phyloP scores from a whole-genome alignment of 2,113 vertebrate species.

The Catagonus wagneri region DNA sequence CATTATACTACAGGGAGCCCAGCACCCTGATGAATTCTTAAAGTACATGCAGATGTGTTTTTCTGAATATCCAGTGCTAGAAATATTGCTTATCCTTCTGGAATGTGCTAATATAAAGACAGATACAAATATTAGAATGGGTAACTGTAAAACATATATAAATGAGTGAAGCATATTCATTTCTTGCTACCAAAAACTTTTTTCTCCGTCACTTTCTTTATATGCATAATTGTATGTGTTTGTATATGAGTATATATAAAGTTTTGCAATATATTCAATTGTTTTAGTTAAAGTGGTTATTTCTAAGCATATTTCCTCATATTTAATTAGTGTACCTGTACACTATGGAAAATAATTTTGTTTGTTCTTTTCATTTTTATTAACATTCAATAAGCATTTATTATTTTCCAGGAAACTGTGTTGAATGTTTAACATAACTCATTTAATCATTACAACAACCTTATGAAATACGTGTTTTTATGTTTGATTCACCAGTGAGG shows the following conservation, averaged over 20 bases:
- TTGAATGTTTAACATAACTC: not conserved
- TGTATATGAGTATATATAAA: not conserved
- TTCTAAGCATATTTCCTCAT: not conserved
- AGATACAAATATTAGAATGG: slow-evolving; percentile 60
- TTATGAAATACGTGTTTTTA: not conserved
- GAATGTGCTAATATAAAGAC: slow-evolving; percentile 55
- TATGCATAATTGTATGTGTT: not conserved
- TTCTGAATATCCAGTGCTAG: slow-evolving; percentile 24
- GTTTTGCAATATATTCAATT: not conserved
- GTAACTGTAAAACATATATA: slow-evolving; percentile 49
- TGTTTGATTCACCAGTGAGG: slow-evolving; percentile 1
- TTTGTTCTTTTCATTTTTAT: slow-evolving; percentile 3
- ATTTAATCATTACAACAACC: not conserved
- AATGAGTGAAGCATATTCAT: slow-evolving; percentile 7
- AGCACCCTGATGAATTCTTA: slow-evolving; percentile 57
- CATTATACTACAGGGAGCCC: slow-evolving; percentile 65
- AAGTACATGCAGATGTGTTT: slow-evolving; percentile 78
- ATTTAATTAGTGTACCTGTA: not conserved
- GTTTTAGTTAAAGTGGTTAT: not conserved
- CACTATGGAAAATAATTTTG: not conserved
- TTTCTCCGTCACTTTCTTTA: not conserved
- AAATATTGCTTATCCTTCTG: slow-evolving; percentile 66
- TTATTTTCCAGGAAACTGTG: not conserved
- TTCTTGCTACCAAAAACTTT: slow-evolving; percentile 46
- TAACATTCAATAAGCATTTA: not conserved